Evolutionary conservation across 2,888 invertebrate genomes (phyloP).

Genomic region (Harmothoe impar): DNA sequence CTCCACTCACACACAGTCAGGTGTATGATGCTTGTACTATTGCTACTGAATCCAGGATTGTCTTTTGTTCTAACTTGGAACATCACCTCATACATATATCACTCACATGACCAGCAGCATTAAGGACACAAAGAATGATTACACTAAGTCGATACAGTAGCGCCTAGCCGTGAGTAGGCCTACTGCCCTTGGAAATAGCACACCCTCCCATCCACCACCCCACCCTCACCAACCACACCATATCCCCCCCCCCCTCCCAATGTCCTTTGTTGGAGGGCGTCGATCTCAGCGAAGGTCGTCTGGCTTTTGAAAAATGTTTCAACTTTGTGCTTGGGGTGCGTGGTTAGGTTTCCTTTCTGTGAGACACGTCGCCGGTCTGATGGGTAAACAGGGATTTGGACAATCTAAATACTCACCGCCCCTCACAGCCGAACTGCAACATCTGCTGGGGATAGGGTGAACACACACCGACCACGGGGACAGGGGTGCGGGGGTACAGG

Average conservation of each 20-base stretch:
- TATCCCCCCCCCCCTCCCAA: background rate
- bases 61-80: no score
- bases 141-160: no score
- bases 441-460: background rate
- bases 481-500: background rate
- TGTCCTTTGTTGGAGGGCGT: background rate
- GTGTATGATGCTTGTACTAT: no score
- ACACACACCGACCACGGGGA: background rate
- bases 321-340: background rate
- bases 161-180: no score
- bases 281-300: background rate
- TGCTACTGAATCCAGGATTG: no score
- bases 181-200: no score
- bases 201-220: no score
- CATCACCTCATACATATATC: no score
- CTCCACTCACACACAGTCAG: no score
- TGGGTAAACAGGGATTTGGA: slow-evolving; percentile 42
- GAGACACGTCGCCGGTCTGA: slow-evolving; percentile 25
- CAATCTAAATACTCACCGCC: slow-evolving; percentile 32
- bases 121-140: no score
- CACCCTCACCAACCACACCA: no score
- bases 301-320: slow-evolving; percentile 58
- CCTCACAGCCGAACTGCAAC: background rate
- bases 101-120: no score
- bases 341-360: slow-evolving; percentile 21